These are phyloP conservation scores for Drosophila recens DNA, from an alignment of 2,888 invertebrate genomes.

Conservation along the genomic window DNA sequence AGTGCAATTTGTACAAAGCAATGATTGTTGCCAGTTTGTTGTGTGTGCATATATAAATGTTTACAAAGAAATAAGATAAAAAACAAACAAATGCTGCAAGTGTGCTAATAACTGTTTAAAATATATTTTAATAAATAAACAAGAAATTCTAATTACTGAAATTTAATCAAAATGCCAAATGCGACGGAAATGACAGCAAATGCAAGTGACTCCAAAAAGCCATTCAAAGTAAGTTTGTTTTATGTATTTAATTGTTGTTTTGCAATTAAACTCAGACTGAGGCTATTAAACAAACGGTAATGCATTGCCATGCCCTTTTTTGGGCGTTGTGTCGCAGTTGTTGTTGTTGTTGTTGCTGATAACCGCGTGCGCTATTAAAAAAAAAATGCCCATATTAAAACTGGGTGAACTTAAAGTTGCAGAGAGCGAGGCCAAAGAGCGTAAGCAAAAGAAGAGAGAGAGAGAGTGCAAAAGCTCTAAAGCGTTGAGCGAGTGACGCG, in stretches of 20 bases:
- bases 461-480: conserved; percentile 41
- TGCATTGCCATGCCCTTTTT: conserved; percentile 70
- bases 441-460: conserved; percentile 33
- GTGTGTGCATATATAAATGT: conserved; percentile 17
- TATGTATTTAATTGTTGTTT: background rate
- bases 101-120: conserved; percentile 30
- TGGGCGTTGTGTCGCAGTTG: conserved; percentile 64
- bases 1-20: conserved; percentile 62
- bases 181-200: conserved; percentile 59
- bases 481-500: background rate
- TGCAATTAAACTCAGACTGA: conserved; percentile 5
- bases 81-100: conserved; percentile 25
- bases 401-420: conserved; percentile 72
- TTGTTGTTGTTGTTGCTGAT: conserved; percentile 44
- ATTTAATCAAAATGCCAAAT: conserved; percentile 58
- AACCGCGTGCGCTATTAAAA: conserved; percentile 67
- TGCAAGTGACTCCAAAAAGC: conserved; percentile 64
- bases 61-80: conserved; percentile 12
- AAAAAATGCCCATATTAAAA: conserved; percentile 54
- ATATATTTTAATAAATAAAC: conserved; percentile 8
- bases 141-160: conserved; percentile 2
- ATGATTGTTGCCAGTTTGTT: conserved; percentile 31
- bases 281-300: conserved; percentile 14
- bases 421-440: conserved; percentile 35
- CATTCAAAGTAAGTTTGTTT: conserved; percentile 72